phyloP scores from a whole-genome alignment of 2,113 vertebrate species.

The Phoxinus phoxinus region DNA sequence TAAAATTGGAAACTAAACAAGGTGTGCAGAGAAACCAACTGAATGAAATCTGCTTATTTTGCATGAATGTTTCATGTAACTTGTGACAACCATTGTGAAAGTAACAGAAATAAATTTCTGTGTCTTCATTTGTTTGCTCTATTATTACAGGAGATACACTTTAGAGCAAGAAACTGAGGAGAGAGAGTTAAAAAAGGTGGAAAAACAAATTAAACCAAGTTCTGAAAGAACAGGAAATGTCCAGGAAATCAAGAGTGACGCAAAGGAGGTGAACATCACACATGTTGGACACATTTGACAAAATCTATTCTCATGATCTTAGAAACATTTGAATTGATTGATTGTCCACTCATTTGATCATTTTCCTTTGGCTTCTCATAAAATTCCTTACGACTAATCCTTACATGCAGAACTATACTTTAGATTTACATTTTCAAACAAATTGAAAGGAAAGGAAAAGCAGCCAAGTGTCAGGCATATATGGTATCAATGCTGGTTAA shows the following conservation, averaged over 20 bases:
- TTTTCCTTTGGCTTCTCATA: too few species aligned
- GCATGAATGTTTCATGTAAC: background rate
- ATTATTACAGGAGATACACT: constrained; percentile 6
- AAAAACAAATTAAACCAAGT: background rate
- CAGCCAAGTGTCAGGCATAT: background rate
- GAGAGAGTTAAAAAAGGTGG: constrained; percentile 5
- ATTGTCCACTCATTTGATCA: too few species aligned
- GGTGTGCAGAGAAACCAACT: background rate
- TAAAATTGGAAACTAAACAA: background rate
- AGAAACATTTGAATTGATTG: background rate
- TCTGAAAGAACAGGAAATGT: constrained; percentile 39
- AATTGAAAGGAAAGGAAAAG: background rate
- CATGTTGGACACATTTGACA: background rate
- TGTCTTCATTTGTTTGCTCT: background rate
- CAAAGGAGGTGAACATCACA: constrained; percentile 39
- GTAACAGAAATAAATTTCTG: background rate
- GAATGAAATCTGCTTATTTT: background rate
- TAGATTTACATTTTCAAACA: background rate
- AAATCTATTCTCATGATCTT: background rate
- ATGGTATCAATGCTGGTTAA: background rate
- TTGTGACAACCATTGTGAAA: background rate
- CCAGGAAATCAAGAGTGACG: constrained; percentile 26
- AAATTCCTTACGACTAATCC: too few species aligned
- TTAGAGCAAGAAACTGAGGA: background rate
- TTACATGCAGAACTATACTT: background rate